phyloP scores from a whole-genome alignment of 37 sponge, comb jelly and placozoan species.

The Tethya wilhelma region DNA sequence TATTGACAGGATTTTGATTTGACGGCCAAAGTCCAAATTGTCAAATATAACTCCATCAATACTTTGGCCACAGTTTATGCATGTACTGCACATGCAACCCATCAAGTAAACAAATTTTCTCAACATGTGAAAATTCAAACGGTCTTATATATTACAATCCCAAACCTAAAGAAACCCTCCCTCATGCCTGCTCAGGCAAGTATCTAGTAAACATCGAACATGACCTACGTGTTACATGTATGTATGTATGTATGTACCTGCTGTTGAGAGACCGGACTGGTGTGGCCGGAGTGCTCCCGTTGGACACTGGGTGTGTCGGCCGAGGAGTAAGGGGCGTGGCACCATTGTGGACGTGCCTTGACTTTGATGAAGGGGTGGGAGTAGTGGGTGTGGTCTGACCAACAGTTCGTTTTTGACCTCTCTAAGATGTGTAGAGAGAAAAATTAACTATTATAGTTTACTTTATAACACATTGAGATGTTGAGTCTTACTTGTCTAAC shows the following conservation, averaged over 20 bases:
- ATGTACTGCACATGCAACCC: not conserved
- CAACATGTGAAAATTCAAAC: no score
- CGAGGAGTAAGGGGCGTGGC: constrained; percentile 4
- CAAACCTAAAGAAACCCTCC: not conserved
- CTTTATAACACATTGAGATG: not conserved
- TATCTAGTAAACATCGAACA: no score
- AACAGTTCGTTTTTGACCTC: constrained; percentile 29
- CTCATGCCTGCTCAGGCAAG: no score
- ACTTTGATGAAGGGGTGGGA: constrained; percentile 26
- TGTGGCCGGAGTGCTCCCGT: constrained; percentile 4
- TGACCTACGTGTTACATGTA: not conserved
- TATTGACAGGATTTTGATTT: not conserved
- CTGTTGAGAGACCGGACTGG: not conserved
- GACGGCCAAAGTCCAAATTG: not conserved
- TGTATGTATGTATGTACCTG: not conserved
- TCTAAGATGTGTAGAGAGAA: not conserved
- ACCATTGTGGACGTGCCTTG: constrained; percentile 7
- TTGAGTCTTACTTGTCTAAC: not conserved
- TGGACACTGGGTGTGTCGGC: not conserved
- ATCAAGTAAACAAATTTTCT: not conserved
- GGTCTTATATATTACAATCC: not conserved
- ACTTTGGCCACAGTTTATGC: not conserved
- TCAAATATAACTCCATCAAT: not conserved
- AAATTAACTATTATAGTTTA: not conserved
- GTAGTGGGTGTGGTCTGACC: constrained; percentile 42